Evolutionary conservation across 92 coral and sea anemone species (phyloP).

Genomic region (Parazoanthus atlanticus): DNA sequence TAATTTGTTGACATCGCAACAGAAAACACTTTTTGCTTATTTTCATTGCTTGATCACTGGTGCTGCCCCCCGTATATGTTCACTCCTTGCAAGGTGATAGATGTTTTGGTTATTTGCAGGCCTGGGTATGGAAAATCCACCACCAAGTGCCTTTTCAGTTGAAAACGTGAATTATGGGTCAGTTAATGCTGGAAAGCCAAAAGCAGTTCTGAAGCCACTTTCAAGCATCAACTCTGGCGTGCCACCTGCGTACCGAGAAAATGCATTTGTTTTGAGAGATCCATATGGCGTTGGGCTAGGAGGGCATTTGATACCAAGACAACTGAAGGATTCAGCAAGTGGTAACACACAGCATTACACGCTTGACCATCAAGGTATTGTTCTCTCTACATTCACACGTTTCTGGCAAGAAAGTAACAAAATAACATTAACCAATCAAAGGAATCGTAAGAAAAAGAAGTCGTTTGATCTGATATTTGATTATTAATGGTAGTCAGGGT

Average conservation of each 20-base stretch:
- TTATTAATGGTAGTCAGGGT: no score
- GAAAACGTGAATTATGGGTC: not conserved
- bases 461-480: not conserved
- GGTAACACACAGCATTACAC: not conserved
- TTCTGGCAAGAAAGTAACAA: not conserved
- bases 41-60: no score
- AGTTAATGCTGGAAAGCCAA: not conserved
- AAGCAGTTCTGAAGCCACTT: conserved; percentile 1
- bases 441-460: not conserved
- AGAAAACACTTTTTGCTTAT: no score
- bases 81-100: not conserved
- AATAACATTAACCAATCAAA: no score
- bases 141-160: not conserved
- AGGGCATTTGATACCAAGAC: not conserved
- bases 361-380: not conserved
- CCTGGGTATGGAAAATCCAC: not conserved
- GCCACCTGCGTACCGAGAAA: not conserved
- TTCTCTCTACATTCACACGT: not conserved
- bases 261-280: conserved; percentile 14
- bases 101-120: not conserved
- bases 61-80: no score
- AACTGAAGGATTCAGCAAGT: not conserved
- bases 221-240: not conserved
- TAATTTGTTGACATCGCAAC: no score
- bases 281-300: not conserved